Evolutionary conservation across 2,797 vertebrate genomes (phyloP).

Genomic region (Potorous gilbertii): DNA sequence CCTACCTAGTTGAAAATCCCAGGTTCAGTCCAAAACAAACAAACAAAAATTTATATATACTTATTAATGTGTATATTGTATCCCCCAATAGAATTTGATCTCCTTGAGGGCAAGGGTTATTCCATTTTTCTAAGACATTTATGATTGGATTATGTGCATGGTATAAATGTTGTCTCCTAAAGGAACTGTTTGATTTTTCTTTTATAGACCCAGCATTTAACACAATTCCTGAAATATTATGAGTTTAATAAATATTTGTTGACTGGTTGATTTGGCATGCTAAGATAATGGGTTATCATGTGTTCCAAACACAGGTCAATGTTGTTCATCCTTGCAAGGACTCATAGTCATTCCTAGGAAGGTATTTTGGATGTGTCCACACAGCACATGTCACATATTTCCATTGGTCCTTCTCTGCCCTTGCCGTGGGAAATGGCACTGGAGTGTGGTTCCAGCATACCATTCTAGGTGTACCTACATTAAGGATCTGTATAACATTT

Average conservation of each 20-base stretch:
- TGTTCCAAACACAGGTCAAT: background rate
- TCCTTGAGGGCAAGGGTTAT: background rate
- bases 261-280: background rate
- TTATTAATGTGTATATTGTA: background rate
- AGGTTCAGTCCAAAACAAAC: background rate
- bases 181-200: background rate
- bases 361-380: too few relatives aligned
- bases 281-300: background rate
- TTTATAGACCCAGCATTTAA: background rate
- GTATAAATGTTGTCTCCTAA: background rate
- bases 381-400: too few relatives aligned
- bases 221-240: background rate
- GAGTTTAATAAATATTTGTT: background rate
- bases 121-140: background rate
- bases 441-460: too few relatives aligned
- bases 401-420: too few relatives aligned
- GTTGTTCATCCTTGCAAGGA: too few relatives aligned
- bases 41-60: background rate
- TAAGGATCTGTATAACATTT: too few relatives aligned
- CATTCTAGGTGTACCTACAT: too few relatives aligned
- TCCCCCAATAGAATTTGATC: background rate
- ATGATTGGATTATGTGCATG: background rate
- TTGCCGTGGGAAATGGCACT: too few relatives aligned
- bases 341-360: too few relatives aligned
- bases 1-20: background rate